Evolutionary conservation across 2,888 invertebrate genomes (phyloP).

Genomic region (Neocrepidodera transversa): DNA sequence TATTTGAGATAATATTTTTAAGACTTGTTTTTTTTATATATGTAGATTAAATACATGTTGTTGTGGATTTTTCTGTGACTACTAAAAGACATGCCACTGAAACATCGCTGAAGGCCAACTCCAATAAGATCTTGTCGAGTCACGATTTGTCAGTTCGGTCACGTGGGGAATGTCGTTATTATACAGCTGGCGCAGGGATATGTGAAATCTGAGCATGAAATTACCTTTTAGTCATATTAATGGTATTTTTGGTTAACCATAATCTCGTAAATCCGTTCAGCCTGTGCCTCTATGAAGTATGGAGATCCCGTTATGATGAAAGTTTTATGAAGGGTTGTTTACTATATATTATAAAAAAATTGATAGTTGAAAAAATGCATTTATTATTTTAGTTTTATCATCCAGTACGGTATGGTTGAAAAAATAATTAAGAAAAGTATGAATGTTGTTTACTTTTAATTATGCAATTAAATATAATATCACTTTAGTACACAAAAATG

Average conservation of each 20-base stretch:
- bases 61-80: too few relatives aligned
- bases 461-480: too few relatives aligned
- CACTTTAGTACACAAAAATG: too few relatives aligned
- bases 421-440: too few relatives aligned
- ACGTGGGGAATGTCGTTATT: conserved; percentile 52
- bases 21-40: too few relatives aligned
- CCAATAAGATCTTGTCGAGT: conserved; percentile 50
- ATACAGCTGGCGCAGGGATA: conserved; percentile 43
- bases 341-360: too few relatives aligned
- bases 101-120: conserved; percentile 38
- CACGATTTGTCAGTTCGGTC: conserved; percentile 52
- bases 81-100: conserved; percentile 2
- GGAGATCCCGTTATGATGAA: neutral
- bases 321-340: neutral
- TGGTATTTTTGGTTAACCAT: conserved; percentile 3
- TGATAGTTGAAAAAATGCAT: too few relatives aligned
- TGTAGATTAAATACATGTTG: too few relatives aligned
- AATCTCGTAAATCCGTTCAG: neutral
- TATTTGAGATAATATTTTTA: too few relatives aligned
- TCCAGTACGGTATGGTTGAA: too few relatives aligned
- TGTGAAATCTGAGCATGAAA: conserved; percentile 18
- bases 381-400: too few relatives aligned
- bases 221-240: conserved; percentile 12
- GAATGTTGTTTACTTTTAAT: too few relatives aligned
- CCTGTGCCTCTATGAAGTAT: neutral